Percentiles rank a stretch among this genome's conserved stretches.
phyloP scores from a whole-genome alignment of 2,888 invertebrate species.

The Drosophila heteroneura region DNA sequence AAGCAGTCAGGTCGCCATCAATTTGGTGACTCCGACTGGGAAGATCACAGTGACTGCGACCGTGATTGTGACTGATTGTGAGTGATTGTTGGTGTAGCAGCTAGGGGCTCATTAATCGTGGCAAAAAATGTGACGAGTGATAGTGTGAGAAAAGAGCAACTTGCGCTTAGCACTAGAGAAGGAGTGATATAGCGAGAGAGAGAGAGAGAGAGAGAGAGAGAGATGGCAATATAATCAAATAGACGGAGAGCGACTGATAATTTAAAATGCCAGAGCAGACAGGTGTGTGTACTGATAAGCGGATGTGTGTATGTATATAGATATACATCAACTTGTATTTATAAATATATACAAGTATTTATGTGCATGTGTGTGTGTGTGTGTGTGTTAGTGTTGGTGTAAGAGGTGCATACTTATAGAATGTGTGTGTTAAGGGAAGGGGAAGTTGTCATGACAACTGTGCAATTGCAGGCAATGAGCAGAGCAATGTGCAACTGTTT shows the following conservation, averaged over 20 bases:
- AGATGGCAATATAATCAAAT: slow-evolving; percentile 11
- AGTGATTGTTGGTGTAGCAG: not conserved
- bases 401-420: not conserved
- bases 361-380: slow-evolving; percentile 5
- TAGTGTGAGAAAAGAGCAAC: not conserved
- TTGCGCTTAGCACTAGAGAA: not conserved
- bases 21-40: not conserved
- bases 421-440: slow-evolving; percentile 16
- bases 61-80: not conserved
- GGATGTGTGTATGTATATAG: slow-evolving; percentile 30
- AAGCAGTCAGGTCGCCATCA: not conserved
- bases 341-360: slow-evolving; percentile 1
- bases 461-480: slow-evolving; percentile 50
- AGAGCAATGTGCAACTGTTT: slow-evolving; percentile 48
- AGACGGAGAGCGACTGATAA: slow-evolving; percentile 38
- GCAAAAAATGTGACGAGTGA: slow-evolving; percentile 32
- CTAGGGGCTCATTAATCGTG: slow-evolving; percentile 29
- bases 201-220: not conserved
- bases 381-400: slow-evolving; percentile 6
- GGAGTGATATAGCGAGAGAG: too few relatives aligned
- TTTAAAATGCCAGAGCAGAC: slow-evolving; percentile 31
- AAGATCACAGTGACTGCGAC: not conserved
- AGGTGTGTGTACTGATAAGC: slow-evolving; percentile 49
- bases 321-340: not conserved
- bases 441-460: slow-evolving; percentile 36